Conservation (phyloP, 2,797 vertebrate genomes). For the Poecile montanus region DNA sequence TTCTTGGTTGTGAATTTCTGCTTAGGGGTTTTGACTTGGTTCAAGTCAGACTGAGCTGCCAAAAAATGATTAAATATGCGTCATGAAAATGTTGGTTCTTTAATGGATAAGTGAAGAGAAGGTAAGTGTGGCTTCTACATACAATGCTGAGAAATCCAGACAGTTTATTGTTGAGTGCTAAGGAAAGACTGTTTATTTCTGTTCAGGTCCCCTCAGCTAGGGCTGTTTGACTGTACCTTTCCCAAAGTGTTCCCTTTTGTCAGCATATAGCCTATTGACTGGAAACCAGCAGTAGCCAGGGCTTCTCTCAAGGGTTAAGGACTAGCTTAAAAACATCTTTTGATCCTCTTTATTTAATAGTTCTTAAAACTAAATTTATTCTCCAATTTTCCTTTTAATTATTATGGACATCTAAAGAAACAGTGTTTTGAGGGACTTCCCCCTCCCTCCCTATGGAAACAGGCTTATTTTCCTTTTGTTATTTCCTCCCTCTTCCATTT, state of each 20-base stretch:
- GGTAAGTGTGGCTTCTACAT: not conserved
- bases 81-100: not conserved
- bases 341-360: not conserved
- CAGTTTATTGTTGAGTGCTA: not conserved
- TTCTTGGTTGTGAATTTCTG: not conserved
- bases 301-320: not conserved
- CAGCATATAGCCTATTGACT: not conserved
- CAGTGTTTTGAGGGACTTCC: not conserved
- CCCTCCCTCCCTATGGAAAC: rapidly evolving
- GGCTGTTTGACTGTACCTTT: not conserved
- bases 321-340: not conserved
- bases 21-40: not conserved
- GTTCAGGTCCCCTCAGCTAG: not conserved
- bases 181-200: not conserved
- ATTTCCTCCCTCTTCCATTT: not conserved
- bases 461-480: not conserved
- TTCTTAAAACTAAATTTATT: not conserved
- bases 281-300: not conserved
- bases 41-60: not conserved
- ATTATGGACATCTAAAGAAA: not conserved
- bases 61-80: constrained; percentile 11
- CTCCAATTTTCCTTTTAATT: not conserved
- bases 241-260: not conserved
- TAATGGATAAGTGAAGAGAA: not conserved
- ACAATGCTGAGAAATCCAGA: not conserved